Evolutionary conservation across 2,888 invertebrate genomes (phyloP), one percentile per base, ranked within the genome.

Genomic region (Phengaris alcon): DNA sequence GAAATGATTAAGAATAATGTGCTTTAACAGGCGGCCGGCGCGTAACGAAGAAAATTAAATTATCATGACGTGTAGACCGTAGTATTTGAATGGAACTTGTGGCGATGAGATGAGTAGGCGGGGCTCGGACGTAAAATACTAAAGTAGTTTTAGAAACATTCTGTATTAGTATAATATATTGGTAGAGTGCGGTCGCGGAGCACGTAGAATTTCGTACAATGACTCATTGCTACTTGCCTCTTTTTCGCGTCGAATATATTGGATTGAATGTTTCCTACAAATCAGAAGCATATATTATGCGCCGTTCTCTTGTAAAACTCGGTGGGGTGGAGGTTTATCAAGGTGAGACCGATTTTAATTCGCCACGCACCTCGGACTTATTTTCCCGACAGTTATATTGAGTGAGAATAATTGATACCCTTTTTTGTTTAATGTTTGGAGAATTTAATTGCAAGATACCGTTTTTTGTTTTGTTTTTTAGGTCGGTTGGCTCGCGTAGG

Each of bases 401-500:
- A 15, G 5, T 35, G 22, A 9, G 22, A 10, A 64, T 64, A 64
- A 64, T 64, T 64, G 64, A 64, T 64, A 64, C 64, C 64, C 64
- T 64, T 64, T 35, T 64, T 64, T 64, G 64, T 64, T 35, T 35
- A 10, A 10, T 9, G 64, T 64, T 64, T 64, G 35, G 22, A 64
- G 35, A 64, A 64, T 22, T 64, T 35, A 12, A 64, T 64, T 64
- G 64, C 64, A 9, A 64, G 10, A 35, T 64, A 35, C 64, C 35
- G 64, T 64, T 64, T 64, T 64, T 64, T 64, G 64, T 35, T 64
- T 8, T 9, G 59, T 57, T 64, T 35, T 64, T 64, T 15, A 9
- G 59, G 64, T 64, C 64, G 64, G 35, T 64, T 15, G 64, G 64
- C 35, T 64, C 35, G 64, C 64, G 64, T 64, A 64, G 64, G 64